Evolutionary conservation across 2,113 vertebrate genomes (phyloP).

Genomic region (Sardina pilchardus): DNA sequence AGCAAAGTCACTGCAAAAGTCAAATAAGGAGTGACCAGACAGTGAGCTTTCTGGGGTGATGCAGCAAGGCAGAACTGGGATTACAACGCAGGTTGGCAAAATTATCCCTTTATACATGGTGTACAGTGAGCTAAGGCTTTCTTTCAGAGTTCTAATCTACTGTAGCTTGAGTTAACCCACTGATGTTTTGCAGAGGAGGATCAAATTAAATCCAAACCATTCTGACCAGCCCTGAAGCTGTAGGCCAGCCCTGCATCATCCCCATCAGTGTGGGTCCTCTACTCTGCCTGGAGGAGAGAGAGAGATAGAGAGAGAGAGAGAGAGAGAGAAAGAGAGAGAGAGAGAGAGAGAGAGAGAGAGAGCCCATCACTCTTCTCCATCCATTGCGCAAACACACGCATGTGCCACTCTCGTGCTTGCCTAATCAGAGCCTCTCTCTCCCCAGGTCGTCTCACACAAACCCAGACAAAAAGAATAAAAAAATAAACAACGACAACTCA

Average conservation of each 20-base stretch:
- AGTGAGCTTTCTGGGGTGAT: background rate
- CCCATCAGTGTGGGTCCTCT: background rate
- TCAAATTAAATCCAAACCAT: background rate
- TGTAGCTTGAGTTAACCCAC: background rate
- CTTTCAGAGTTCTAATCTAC: background rate
- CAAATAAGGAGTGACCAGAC: slow-evolving; percentile 20
- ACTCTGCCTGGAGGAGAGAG: background rate
- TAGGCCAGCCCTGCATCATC: background rate
- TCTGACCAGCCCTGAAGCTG: background rate
- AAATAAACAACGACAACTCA: background rate
- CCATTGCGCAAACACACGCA: background rate
- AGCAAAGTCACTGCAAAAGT: slow-evolving; percentile 19
- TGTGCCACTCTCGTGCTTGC: background rate
- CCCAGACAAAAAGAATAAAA: background rate
- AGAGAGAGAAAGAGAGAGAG: too few species aligned
- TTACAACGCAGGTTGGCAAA: background rate
- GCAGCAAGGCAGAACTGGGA: too few species aligned
- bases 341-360: background rate
- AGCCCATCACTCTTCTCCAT: background rate
- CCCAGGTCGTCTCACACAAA: background rate
- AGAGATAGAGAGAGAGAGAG: too few species aligned
- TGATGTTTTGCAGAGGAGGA: background rate
- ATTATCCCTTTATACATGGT: background rate
- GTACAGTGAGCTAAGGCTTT: background rate
- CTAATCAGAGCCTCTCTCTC: background rate